Evolutionary conservation across 2,113 vertebrate genomes (phyloP).

Genomic region (Pagrus major): DNA sequence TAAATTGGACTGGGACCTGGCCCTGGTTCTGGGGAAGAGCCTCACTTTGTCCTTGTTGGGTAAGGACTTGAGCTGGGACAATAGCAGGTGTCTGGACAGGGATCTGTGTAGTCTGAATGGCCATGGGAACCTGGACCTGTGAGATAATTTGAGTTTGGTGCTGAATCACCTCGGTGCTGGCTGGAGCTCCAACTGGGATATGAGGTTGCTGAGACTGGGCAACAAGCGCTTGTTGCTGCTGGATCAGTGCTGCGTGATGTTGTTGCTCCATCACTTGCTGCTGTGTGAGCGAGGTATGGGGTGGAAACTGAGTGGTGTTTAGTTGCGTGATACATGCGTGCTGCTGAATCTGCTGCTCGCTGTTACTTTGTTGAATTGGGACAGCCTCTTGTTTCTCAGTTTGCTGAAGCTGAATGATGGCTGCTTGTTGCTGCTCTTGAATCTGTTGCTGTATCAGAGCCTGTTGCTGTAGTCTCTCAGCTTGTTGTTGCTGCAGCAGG

Average conservation of each 20-base stretch:
- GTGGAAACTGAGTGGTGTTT: constrained; percentile 48
- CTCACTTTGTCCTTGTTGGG: constrained; percentile 72
- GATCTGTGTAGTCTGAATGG: constrained; percentile 50
- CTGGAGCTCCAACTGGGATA: constrained; percentile 54
- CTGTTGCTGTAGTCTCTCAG: constrained; percentile 69
- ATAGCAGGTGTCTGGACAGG: constrained; percentile 42
- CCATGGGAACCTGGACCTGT: constrained; percentile 59
- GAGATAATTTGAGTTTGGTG: constrained; percentile 57
- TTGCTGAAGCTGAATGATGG: constrained; percentile 69
- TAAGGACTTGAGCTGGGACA: constrained; percentile 61
- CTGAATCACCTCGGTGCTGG: constrained; percentile 58
- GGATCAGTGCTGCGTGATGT: constrained; percentile 61
- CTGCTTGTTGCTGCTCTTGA: constrained; percentile 70
- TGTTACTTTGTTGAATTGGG: constrained; percentile 54
- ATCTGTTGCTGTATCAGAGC: constrained; percentile 73
- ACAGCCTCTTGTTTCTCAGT: constrained; percentile 62
- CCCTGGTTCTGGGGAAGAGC: constrained; percentile 59
- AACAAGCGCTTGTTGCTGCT: constrained; percentile 73
- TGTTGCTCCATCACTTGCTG: constrained; percentile 73
- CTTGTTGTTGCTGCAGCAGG: constrained; percentile 68
- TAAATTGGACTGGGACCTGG: constrained; percentile 63
- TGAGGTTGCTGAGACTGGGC: constrained; percentile 65
- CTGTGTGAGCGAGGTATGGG: constrained; percentile 58
- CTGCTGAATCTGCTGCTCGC: constrained; percentile 72
- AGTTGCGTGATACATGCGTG: constrained; percentile 55